These are phyloP conservation scores for Elephantulus edwardii DNA, from an alignment of 2,113 vertebrate species.

Conservation along the genomic window DNA sequence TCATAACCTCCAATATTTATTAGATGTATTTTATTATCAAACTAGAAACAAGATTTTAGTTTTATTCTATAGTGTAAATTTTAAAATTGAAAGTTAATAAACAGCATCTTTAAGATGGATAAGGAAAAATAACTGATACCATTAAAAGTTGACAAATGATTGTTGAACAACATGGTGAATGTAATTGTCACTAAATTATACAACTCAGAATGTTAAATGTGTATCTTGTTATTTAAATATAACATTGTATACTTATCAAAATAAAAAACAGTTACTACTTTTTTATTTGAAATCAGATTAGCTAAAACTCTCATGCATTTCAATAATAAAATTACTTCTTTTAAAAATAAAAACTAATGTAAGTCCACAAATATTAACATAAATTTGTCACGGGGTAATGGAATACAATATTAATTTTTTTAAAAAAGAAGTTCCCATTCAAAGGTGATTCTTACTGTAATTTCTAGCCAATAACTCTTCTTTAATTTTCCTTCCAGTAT, in stretches of 20 bases:
- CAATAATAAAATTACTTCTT: slow-evolving; percentile 9
- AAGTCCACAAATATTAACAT: not conserved
- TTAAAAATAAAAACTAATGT: not conserved
- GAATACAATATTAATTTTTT: not conserved
- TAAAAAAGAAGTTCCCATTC: not conserved
- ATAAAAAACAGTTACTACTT: not conserved
- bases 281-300: not conserved
- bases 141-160: not conserved
- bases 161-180: too few relatives aligned
- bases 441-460: not conserved
- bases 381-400: slow-evolving; percentile 2
- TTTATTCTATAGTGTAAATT: not conserved
- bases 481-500: not conserved
- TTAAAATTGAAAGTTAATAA: not conserved
- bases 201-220: not conserved
- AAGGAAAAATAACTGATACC: not conserved
- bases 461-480: not conserved
- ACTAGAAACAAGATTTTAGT: not conserved
- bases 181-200: not conserved
- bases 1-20: not conserved
- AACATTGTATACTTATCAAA: not conserved
- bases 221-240: too few relatives aligned
- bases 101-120: not conserved
- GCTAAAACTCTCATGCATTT: slow-evolving; percentile 1
- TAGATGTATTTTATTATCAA: not conserved